Evolutionary conservation across 2,113 vertebrate genomes (phyloP).

Genomic region (Megaceryle maxima): DNA sequence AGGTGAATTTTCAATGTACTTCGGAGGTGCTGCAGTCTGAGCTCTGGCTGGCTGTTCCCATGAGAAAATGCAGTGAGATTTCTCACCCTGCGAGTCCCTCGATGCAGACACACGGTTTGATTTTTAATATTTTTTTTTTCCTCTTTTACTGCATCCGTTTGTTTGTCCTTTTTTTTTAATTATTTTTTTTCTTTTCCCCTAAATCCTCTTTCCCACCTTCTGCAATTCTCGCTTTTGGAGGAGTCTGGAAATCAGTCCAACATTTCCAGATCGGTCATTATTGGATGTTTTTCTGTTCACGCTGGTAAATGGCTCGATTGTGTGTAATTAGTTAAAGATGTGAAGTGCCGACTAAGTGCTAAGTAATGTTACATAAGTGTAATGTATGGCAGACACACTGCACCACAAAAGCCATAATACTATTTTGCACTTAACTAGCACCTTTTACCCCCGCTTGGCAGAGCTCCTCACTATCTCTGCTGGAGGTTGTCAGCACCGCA

Average conservation of each 20-base stretch:
- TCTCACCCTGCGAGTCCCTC: not conserved
- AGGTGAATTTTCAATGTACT: conserved; percentile 33
- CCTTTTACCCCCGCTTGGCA: conserved; percentile 37
- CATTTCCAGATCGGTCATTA: not conserved
- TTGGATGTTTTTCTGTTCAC: conserved; percentile 6
- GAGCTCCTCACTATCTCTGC: not conserved
- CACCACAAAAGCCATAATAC: not conserved
- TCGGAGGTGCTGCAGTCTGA: conserved; percentile 1
- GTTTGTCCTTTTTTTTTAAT: not conserved
- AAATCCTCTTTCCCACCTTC: not conserved
- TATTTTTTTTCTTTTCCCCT: not conserved
- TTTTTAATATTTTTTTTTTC: not conserved
- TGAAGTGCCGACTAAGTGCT: conserved; percentile 26
- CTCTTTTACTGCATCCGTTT: not conserved
- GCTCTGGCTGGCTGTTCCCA: not conserved
- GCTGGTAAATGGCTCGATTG: not conserved
- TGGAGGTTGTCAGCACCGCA: not conserved
- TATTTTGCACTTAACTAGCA: conserved; percentile 1
- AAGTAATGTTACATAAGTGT: not conserved
- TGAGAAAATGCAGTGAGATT: not conserved
- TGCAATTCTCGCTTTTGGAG: not conserved
- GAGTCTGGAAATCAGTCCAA: not conserved
- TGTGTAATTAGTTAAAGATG: conserved; percentile 49
- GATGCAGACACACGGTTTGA: not conserved
- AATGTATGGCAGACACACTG: conserved; percentile 14